phyloP scores from a whole-genome alignment of 1,140 invertebrate species.

The Potamilus streckersoni region DNA sequence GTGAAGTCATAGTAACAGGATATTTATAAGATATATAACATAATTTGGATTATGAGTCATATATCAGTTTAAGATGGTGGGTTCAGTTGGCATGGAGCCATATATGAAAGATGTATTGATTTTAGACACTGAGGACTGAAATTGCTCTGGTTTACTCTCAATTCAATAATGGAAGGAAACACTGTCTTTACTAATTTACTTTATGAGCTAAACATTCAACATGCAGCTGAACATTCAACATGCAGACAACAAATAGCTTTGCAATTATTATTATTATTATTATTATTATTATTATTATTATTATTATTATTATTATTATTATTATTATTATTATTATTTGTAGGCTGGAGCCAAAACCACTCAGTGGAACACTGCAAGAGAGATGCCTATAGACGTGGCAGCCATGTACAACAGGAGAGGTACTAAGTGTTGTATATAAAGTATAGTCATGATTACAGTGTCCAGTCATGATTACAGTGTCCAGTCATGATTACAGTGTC shows the following conservation, averaged over 20 bases:
- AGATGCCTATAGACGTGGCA: constrained; percentile 47
- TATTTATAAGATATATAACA: too few relatives aligned
- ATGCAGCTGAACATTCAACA: background rate
- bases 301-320: background rate
- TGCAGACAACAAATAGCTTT: background rate
- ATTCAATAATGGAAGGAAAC: background rate
- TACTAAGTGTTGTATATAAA: constrained; percentile 12
- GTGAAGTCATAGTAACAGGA: too few relatives aligned
- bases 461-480: background rate
- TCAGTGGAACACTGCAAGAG: constrained; percentile 42
- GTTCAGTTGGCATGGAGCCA: too few relatives aligned
- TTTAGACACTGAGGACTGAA: background rate
- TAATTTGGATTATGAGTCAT: too few relatives aligned
- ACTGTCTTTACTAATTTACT: background rate
- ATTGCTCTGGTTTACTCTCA: background rate
- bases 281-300: background rate
- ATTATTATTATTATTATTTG: constrained; percentile 5
- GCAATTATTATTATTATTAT: background rate
- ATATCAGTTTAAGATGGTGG: too few relatives aligned
- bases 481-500: background rate
- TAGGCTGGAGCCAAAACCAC: constrained; percentile 30
- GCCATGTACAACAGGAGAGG: constrained; percentile 54
- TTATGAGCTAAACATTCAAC: background rate
- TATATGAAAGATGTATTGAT: too few relatives aligned
- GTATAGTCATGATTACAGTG: background rate